phyloP scores from a whole-genome alignment of 2,797 vertebrate genomes.

The Xiphorhynchus erythropygius region DNA sequence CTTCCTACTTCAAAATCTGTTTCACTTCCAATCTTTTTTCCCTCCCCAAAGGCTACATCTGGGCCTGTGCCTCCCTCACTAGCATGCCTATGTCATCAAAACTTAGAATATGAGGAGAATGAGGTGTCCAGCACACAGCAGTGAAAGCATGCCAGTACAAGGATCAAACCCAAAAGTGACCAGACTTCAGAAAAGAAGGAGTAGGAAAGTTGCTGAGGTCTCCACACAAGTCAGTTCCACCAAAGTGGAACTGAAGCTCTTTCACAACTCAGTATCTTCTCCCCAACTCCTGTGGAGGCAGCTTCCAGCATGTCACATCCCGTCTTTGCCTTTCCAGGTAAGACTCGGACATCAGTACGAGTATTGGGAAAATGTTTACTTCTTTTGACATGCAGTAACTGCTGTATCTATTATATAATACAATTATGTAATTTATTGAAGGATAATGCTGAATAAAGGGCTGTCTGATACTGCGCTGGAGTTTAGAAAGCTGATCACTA shows the following conservation, averaged over 20 bases:
- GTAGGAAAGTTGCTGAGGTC: background rate
- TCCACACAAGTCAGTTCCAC: background rate
- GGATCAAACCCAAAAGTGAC: background rate
- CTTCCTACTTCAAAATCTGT: conserved; percentile 1
- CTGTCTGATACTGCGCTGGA: background rate
- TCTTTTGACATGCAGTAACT: background rate
- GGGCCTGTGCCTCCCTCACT: background rate
- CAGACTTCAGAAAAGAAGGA: background rate
- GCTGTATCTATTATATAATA: background rate
- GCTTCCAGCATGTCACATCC: background rate
- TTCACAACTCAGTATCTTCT: background rate
- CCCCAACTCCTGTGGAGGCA: background rate
- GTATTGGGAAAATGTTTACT: background rate
- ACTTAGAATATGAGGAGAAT: background rate
- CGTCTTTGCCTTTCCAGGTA: background rate
- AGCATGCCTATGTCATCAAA: background rate
- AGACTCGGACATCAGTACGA: background rate
- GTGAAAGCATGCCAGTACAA: background rate
- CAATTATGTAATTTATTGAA: background rate
- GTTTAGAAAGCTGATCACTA: background rate
- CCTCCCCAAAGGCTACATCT: background rate
- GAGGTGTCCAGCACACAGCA: background rate
- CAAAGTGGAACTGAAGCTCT: background rate
- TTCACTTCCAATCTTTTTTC: background rate
- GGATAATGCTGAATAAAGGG: background rate